Evolutionary conservation across 2,888 invertebrate species (phyloP), one percentile per base, ranked within the genome.

Genomic region (Orthosia gracilis): DNA sequence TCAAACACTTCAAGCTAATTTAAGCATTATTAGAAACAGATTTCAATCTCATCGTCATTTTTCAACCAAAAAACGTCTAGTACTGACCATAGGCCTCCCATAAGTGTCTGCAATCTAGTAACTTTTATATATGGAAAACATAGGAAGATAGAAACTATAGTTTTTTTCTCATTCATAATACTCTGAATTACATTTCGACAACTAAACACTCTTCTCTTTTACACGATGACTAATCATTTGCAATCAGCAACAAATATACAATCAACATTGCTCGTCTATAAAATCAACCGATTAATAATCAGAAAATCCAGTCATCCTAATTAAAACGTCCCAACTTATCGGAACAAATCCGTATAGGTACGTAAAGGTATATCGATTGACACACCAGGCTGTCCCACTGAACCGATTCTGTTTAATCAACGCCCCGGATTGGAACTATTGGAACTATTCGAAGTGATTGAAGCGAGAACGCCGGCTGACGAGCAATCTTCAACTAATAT

Each of bases 401-500:
- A 96, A 94, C 95, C 91, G 93, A 93, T 95, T 95, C 94, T 89
- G 94, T 92, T 95, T 94, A 96, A 96, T 96, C 94, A 95, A 95
- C 94, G 92, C 89, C 90, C 85, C 89, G 89, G 88, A 92, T 92
- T 92, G 93, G 91, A 92, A 92, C 94, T 92, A 93, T 94, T 94
- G 90, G 91, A 93, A 92, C 92, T 92, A 92, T 94, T 91, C 89
- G 91, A 90, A 91, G 93, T 92, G 93, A 94, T 94, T 92, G 93
- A 90, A 93, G 89, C 92, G 94, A 92, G 91, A 93, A 94, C 93
- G 90, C 90, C 90, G 90, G 91, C 92, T 95, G 95, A 94, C 94
- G 94, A 96, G 94, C 96, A 96, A 96, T 96, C 96, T 96, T 96
- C 94, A 85, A 91, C 93, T 95, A 96, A 96, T 96, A 96, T 96